Percentiles rank a stretch among this genome's conserved stretches.
Evolutionary conservation across 64 coral and sea anemone genomes (phyloP).

Genomic region (Dendronephthya gigantea): DNA sequence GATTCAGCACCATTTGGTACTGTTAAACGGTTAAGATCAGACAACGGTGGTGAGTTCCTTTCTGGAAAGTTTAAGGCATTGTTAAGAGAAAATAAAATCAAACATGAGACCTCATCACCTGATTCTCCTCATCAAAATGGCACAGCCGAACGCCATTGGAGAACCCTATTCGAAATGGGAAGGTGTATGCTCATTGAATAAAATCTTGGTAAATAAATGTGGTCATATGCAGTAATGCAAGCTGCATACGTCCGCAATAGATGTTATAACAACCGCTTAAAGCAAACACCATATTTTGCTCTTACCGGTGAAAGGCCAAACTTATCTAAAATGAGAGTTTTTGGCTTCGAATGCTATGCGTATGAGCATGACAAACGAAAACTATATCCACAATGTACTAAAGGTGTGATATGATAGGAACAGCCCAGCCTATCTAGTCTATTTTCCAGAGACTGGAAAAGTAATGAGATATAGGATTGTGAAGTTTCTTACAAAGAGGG

Average conservation of each 20-base stretch:
- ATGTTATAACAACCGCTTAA: background rate
- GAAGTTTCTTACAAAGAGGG: constrained; percentile 24
- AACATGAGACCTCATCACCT: constrained; percentile 1
- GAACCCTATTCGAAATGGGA: constrained; percentile 23
- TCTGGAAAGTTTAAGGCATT: background rate
- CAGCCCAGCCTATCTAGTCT: constrained; percentile 24
- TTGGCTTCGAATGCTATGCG: background rate
- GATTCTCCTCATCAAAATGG: constrained; percentile 33
- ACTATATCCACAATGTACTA: background rate
- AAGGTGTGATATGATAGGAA: background rate
- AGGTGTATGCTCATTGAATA: background rate
- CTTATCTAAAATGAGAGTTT: background rate
- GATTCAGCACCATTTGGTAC: constrained; percentile 5
- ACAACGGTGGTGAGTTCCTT: constrained; percentile 12
- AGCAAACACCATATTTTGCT: background rate
- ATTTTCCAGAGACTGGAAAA: constrained; percentile 36
- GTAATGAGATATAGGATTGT: constrained; percentile 13
- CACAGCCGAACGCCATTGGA: constrained; percentile 3
- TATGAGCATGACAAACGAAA: background rate
- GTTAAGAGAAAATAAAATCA: background rate
- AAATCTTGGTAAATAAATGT: background rate
- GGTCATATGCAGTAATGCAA: background rate
- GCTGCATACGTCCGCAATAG: background rate
- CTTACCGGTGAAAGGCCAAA: background rate
- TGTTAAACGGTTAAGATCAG: constrained; percentile 14